Percentiles rank a stretch among this genome's conserved stretches.
These are phyloP conservation scores for Philaethria dido DNA, from an alignment of 2,888 invertebrate species.

Conservation along the genomic window DNA sequence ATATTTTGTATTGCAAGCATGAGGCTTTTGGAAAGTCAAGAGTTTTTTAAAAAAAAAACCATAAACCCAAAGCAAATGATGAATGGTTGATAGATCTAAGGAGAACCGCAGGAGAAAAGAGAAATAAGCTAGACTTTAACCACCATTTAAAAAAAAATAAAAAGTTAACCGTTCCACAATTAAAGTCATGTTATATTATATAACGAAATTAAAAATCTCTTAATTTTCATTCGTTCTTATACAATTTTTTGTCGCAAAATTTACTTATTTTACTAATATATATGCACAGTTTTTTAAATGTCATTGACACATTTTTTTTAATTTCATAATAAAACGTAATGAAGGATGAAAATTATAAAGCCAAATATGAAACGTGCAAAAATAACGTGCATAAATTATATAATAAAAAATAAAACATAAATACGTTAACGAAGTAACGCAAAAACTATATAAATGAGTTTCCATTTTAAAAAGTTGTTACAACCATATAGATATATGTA, in stretches of 20 bases:
- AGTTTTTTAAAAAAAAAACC: neutral
- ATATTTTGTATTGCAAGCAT: constrained; percentile 11
- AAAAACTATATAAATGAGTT: constrained; percentile 6
- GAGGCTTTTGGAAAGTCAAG: neutral
- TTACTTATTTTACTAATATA: neutral
- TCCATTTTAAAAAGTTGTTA: constrained; percentile 6
- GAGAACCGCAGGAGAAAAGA: neutral
- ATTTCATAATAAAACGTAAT: neutral
- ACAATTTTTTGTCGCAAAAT: neutral
- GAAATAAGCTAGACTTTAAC: neutral
- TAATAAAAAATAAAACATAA: neutral
- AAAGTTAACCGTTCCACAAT: neutral
- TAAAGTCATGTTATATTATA: neutral
- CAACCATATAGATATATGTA: neutral
- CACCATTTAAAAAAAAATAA: neutral
- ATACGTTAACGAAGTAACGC: neutral
- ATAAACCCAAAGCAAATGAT: constrained; percentile 15
- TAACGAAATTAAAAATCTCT: neutral
- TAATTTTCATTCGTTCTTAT: neutral
- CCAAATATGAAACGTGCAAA: constrained; percentile 18
- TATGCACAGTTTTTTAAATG: neutral
- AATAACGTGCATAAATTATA: constrained; percentile 15
- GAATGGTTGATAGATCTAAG: constrained; percentile 3
- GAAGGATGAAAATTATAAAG: constrained; percentile 11
- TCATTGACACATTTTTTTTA: neutral